These are phyloP conservation scores for Heterodera schachtii DNA, from an alignment of 1,140 invertebrate genomes.

Conservation along the genomic window DNA sequence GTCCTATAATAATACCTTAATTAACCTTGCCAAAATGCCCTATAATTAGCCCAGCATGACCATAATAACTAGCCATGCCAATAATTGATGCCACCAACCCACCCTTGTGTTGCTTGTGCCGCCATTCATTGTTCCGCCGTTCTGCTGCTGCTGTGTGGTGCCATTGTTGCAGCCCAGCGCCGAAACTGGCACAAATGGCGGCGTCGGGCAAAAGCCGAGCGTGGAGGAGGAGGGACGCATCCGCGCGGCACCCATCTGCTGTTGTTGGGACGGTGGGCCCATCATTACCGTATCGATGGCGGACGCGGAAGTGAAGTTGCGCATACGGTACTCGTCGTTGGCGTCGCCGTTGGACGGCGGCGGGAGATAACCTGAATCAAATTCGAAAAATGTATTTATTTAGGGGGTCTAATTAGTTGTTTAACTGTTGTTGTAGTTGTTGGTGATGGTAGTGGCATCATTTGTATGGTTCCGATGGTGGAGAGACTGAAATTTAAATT, in stretches of 20 bases:
- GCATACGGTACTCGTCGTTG: neutral
- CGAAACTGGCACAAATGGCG: conserved; percentile 2
- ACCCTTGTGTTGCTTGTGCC: no score
- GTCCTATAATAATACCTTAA: no score
- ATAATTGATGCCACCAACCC: no score
- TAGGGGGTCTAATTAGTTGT: neutral
- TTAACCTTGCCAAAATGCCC: no score
- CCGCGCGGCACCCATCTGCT: neutral
- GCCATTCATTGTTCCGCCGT: neutral
- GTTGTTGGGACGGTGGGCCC: neutral
- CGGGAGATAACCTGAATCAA: neutral
- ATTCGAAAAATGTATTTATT: neutral
- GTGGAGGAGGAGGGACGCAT: conserved; percentile 27
- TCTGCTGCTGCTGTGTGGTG: neutral
- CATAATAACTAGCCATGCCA: no score
- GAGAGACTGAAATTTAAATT: neutral
- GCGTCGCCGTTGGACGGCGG: no score
- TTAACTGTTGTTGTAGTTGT: neutral
- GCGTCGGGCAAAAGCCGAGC: conserved; percentile 7
- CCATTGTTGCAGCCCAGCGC: neutral
- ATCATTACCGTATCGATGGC: neutral
- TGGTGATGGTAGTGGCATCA: neutral
- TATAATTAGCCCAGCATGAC: no score
- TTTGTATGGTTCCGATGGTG: neutral
- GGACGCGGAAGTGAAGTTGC: neutral